Evolutionary conservation across 2,797 vertebrate genomes (phyloP), one percentile per base, ranked within the genome.

Genomic region (Platalea minor): DNA sequence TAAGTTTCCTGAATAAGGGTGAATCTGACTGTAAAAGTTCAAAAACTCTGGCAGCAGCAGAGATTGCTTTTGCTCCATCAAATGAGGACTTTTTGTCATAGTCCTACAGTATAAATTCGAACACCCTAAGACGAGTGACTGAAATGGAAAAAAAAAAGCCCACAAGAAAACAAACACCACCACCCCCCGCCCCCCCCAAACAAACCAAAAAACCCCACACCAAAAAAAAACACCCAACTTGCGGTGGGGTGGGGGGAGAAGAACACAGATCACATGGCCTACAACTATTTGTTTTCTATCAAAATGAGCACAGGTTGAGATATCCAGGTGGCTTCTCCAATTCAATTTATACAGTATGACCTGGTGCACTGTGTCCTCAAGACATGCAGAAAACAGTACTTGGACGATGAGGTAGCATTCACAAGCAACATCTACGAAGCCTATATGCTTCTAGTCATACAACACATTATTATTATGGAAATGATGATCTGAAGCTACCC

Each of bases 211-310:
- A 20, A 2, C 9, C 5, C 39, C 33, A 63, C 17, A 23, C 6
- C 11, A 74, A 69, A 53, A 7, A 33, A 7, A 33, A 6, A 0
- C 14, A 46, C 3, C 6, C 0, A 4, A 17, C 20, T 43, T 24
- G 11, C 39, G 6, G 16, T 15, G 43, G 17, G 43, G 16, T 4
- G 17, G 43, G 17, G 43, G 43, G 17, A 25, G 6, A 51, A 68
- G 70, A 64, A 2, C 8, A 60, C 6, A 67, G 9, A 53, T 54
- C 20, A 59, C 10, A 37, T 17, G 26, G 29, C 19, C 17, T 64
- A 56, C 18, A 84, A 39, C 11, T 51, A 33, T 17, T 53, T 20
- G 13, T 43, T 89, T 37, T 53, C 37, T 25, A n/a, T 17, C 5
- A 41, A 65, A 85, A 78, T 17, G 8, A 67, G 25, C 39, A 69